A percentile compares a stretch with the other conserved stretches of the same genome.
Conservation (phyloP, 2,797 vertebrate genomes). For the Aphelocoma californica region DNA sequence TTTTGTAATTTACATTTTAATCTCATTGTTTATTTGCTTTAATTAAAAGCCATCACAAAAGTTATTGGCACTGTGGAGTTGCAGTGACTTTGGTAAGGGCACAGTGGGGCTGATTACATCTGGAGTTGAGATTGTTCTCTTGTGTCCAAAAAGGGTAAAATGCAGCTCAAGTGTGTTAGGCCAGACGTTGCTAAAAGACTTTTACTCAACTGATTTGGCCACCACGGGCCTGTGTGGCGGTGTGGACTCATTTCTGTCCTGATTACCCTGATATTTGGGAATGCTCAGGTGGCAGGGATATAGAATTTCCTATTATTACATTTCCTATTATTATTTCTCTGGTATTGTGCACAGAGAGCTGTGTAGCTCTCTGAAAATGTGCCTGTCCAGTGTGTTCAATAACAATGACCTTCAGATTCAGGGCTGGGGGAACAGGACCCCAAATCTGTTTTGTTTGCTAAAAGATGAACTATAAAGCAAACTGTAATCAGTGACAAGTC, state of each 20-base stretch:
- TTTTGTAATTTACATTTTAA: neutral
- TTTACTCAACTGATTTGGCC: neutral
- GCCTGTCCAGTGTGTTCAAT: neutral
- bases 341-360: neutral
- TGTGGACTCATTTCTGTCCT: neutral
- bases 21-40: slow-evolving; percentile 21
- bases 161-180: neutral
- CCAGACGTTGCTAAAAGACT: neutral
- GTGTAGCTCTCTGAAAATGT: neutral
- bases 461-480: neutral
- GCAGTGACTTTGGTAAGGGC: slow-evolving; percentile 27
- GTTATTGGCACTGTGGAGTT: neutral
- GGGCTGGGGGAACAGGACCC: no score
- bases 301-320: neutral
- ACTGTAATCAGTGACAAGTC: neutral
- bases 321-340: neutral
- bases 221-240: neutral
- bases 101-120: neutral
- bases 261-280: neutral
- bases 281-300: neutral
- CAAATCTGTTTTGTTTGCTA: neutral
- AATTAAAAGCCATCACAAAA: slow-evolving; percentile 32
- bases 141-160: neutral
- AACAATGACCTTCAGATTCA: neutral
- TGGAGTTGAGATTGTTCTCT: neutral